phyloP scores from a whole-genome alignment of 2,113 vertebrate genomes.

The Tauraco erythrolophus region DNA sequence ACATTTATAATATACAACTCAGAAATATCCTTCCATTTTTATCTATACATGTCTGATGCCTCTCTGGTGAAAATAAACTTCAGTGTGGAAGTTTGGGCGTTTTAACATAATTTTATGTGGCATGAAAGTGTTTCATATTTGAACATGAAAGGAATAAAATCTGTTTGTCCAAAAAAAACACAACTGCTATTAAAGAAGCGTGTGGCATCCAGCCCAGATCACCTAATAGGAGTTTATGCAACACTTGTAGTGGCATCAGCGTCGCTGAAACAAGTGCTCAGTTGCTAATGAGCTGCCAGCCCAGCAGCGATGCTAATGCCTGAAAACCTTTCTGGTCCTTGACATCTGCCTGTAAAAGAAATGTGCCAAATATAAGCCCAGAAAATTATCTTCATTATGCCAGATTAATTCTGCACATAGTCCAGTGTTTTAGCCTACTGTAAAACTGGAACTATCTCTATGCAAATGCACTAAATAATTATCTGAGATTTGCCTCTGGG shows the following conservation, averaged over 20 bases:
- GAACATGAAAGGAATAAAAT: constrained; percentile 55
- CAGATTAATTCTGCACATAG: not conserved
- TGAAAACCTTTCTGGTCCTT: not conserved
- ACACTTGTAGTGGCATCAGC: constrained; percentile 1
- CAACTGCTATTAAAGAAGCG: not conserved
- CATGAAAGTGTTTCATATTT: constrained; percentile 61
- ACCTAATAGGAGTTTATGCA: constrained; percentile 37
- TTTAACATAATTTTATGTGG: constrained; percentile 52
- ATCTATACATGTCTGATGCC: constrained; percentile 3
- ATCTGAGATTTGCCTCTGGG: not conserved
- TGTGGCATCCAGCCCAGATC: constrained; percentile 48
- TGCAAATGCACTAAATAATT: constrained; percentile 37
- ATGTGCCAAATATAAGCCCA: not conserved
- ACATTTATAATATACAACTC: constrained; percentile 18
- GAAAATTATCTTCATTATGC: not conserved
- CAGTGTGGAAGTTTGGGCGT: not conserved
- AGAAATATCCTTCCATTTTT: constrained; percentile 49
- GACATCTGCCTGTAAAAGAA: not conserved
- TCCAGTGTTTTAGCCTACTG: not conserved
- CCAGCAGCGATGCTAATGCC: not conserved
- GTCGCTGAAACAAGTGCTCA: not conserved
- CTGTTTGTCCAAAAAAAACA: constrained; percentile 20
- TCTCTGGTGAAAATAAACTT: constrained; percentile 39
- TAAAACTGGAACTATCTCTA: constrained; percentile 3
- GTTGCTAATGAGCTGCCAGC: constrained; percentile 44